phyloP scores from a whole-genome alignment of 2,888 invertebrate species.

The Dolichomitus sp. region DNA sequence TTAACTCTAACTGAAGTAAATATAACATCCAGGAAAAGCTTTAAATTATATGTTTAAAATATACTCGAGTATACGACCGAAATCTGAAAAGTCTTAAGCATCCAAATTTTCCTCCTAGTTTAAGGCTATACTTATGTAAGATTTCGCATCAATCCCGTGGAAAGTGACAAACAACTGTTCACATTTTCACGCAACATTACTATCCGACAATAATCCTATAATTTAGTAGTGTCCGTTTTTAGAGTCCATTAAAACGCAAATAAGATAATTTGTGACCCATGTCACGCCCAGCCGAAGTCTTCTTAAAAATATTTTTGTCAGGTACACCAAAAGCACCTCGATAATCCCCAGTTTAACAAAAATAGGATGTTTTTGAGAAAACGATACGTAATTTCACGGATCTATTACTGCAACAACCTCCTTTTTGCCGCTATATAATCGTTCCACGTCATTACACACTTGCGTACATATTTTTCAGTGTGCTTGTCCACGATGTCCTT shows the following conservation, averaged over 20 bases:
- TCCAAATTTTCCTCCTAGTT: too few species aligned
- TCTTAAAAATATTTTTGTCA: constrained; percentile 15
- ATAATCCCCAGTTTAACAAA: constrained; percentile 20
- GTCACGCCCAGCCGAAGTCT: constrained; percentile 41
- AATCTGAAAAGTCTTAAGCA: background rate
- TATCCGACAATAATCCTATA: constrained; percentile 14
- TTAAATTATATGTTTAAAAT: background rate
- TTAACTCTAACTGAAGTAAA: background rate
- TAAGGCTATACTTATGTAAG: background rate
- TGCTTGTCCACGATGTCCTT: background rate
- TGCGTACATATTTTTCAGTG: constrained; percentile 11
- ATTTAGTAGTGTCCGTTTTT: background rate
- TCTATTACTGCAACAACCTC: constrained; percentile 39
- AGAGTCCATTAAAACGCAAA: background rate
- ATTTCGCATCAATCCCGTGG: background rate
- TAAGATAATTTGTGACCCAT: constrained; percentile 20
- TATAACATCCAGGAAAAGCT: background rate
- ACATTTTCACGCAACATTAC: constrained; percentile 1
- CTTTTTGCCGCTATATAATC: constrained; percentile 33
- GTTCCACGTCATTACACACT: constrained; percentile 51
- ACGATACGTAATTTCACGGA: constrained; percentile 23
- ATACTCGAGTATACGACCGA: background rate
- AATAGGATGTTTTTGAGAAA: constrained; percentile 45
- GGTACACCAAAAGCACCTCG: constrained; percentile 10
- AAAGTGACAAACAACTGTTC: background rate